Conservation (phyloP, 2,113 vertebrate species). For the Lagenorhynchus albirostris region DNA sequence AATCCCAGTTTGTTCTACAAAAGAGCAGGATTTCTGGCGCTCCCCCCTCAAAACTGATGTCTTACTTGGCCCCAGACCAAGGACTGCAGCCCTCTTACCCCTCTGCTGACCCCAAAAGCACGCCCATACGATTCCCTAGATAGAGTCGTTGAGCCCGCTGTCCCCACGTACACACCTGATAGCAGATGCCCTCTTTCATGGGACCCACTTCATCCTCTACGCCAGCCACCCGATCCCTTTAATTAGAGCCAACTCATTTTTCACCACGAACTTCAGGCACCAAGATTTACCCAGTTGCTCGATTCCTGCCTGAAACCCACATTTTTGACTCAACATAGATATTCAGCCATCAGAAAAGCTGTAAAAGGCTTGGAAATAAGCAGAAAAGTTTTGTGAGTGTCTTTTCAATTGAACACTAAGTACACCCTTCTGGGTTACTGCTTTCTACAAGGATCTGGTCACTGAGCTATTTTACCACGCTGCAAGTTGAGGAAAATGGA, state of each 20-base stretch:
- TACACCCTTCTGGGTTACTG: neutral
- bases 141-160: neutral
- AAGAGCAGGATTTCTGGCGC: neutral
- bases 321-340: neutral
- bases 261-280: neutral
- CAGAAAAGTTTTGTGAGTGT: neutral
- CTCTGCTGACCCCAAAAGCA: rapidly evolving
- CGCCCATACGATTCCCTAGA: neutral
- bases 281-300: neutral
- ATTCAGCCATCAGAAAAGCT: neutral
- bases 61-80: neutral
- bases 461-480: neutral
- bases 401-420: neutral
- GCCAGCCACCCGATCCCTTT: neutral
- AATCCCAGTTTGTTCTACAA: neutral
- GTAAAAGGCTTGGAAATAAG: neutral
- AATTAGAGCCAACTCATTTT: neutral
- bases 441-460: neutral
- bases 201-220: neutral
- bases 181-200: neutral
- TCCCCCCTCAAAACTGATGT: neutral
- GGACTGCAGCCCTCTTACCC: neutral
- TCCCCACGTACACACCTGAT: neutral
- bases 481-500: neutral
- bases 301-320: neutral